Base-by-base conservation (phyloP, 1,140 invertebrate species). In the Sminthurinus signatus region DNA sequence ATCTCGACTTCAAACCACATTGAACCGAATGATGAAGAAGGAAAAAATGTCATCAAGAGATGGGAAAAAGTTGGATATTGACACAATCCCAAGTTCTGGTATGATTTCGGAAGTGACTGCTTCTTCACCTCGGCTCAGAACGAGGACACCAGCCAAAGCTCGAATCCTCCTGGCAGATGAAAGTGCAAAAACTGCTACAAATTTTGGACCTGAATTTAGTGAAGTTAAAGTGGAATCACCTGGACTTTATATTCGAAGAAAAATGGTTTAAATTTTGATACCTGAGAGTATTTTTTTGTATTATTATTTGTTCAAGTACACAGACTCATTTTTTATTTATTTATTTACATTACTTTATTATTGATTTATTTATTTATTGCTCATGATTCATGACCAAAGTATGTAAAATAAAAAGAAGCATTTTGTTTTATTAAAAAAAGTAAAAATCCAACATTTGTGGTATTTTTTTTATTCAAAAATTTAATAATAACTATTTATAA, bases 221-320 rank as follows among this genome's bases (percentile, higher is more conserved):
- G 54, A 56, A 25, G 54, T 56, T 10, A 56, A 56, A 42, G 54
- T 56, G 2, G 54, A 56, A 21, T 39, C 29, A n/a, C 19, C 54
- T 3, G 54, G 54, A 25, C 14, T 56, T 36, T 39, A 36, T 31
- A 56, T 56, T 42, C 19, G 25, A 39, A 15, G 54, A 12, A 42
- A 25, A 56, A 52, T 5, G n/a, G n/a, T n/a, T n/a, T 25, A 19
- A 5, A 48, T 48, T 8, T 10, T 25, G 17, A 25, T 25, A 19
- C 5, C 4, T 19, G 44, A 19, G 23, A n/a, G n/a, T 25, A n/a
- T n/a, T n/a, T 42, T 12, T 42, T 42, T 42, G 39, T n/a, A 42
- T 42, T 10, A 42, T 12, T n/a, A 10, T 12, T 12, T 42, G 39
- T 42, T 10, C 39, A 42, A 42, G 44, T n/a, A 48, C 5, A 25